Conservation (phyloP, 1,140 invertebrate species). For the Vanessa atalanta region DNA sequence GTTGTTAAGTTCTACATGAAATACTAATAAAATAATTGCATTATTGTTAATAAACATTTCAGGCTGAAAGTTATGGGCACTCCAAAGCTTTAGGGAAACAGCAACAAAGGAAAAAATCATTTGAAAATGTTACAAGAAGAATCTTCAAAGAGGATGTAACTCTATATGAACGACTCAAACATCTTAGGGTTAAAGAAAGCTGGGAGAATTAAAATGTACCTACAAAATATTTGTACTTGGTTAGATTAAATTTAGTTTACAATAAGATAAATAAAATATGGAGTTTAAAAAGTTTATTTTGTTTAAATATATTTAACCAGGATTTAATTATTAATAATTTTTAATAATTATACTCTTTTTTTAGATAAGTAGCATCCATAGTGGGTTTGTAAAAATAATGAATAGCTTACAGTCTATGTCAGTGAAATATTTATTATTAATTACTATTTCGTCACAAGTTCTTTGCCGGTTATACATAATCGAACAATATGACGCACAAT, state of each 20-base stretch:
- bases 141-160: constrained; percentile 75
- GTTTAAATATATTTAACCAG: not conserved
- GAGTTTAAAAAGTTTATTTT: not conserved
- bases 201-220: constrained; percentile 51
- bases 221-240: constrained; percentile 28
- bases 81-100: constrained; percentile 65
- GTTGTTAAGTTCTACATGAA: not conserved
- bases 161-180: constrained; percentile 63
- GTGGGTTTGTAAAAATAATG: no score
- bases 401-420: not conserved
- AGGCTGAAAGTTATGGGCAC: constrained; percentile 70
- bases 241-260: no score
- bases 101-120: constrained; percentile 45
- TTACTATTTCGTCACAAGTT: no score
- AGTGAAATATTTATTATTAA: not conserved
- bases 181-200: constrained; percentile 62
- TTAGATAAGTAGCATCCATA: no score
- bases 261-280: no score
- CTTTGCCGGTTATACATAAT: no score
- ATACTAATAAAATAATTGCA: not conserved
- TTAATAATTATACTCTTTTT: no score
- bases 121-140: constrained; percentile 44
- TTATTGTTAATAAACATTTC: constrained; percentile 29
- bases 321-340: no score
- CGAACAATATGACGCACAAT: no score